Conservation (phyloP, 2,888 invertebrate species). For the Ormyrus thymus region DNA sequence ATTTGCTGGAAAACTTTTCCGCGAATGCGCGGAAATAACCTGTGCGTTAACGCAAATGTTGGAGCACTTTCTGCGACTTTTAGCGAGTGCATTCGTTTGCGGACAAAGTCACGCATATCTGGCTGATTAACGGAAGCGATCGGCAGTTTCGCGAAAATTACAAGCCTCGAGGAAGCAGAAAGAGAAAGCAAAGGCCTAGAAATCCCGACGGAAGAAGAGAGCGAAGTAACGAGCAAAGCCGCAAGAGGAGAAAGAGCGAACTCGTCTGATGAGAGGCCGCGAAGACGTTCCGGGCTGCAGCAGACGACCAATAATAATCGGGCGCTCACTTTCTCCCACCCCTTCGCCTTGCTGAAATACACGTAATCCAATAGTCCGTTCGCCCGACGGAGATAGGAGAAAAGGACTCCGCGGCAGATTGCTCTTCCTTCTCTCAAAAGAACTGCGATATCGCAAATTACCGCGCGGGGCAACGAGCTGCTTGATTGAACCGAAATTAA, state of each 20-base stretch:
- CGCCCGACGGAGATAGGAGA: slow-evolving; percentile 5
- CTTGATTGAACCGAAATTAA: slow-evolving; percentile 58
- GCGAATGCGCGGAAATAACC: too few species aligned
- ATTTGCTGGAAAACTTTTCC: too few species aligned
- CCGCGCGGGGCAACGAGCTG: slow-evolving; percentile 47
- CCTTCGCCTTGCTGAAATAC: slow-evolving; percentile 54
- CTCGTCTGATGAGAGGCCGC: slow-evolving; percentile 31
- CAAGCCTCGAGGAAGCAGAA: neutral
- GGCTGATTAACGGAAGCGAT: too few species aligned
- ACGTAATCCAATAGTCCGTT: slow-evolving; percentile 57
- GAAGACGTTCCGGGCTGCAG: slow-evolving; percentile 28
- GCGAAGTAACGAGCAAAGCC: slow-evolving; percentile 1
- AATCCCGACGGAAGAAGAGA: slow-evolving; percentile 1
- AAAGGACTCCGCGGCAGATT: slow-evolving; percentile 30
- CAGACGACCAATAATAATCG: slow-evolving; percentile 58
- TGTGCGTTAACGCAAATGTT: too few species aligned
- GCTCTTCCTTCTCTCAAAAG: slow-evolving; percentile 28
- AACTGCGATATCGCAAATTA: slow-evolving; percentile 60
- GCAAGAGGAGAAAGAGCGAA: slow-evolving; percentile 7
- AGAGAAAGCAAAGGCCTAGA: slow-evolving; percentile 11
- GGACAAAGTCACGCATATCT: too few species aligned
- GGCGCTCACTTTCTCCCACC: slow-evolving; percentile 22
- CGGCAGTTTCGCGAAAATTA: slow-evolving; percentile 2
- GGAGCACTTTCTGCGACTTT: too few species aligned
- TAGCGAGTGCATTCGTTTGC: too few species aligned